Conservation (phyloP, 2,797 vertebrate genomes). For the Calcarius lapponicus region DNA sequence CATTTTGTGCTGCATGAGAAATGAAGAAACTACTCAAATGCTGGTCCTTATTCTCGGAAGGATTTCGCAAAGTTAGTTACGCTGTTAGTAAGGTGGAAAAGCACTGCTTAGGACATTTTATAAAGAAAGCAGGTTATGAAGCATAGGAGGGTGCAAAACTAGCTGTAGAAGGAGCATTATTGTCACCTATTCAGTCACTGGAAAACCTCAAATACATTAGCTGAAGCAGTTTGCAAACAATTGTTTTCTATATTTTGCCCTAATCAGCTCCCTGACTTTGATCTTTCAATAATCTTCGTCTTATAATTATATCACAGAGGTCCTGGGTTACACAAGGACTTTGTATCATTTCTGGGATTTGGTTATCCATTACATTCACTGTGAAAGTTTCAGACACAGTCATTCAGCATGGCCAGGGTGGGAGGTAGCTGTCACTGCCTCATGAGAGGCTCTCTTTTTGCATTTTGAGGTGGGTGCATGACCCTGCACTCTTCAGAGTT, state of each 20-base stretch:
- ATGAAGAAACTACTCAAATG: background rate
- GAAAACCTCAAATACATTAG: background rate
- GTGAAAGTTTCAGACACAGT: constrained; percentile 6
- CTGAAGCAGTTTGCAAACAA: background rate
- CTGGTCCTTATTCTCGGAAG: background rate
- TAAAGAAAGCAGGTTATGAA: background rate
- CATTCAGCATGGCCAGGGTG: background rate
- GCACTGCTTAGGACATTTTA: background rate
- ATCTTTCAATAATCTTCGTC: background rate
- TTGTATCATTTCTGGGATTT: constrained; percentile 13
- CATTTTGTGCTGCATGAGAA: background rate
- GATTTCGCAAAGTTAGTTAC: background rate
- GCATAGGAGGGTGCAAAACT: background rate
- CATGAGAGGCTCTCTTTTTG: background rate
- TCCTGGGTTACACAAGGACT: background rate
- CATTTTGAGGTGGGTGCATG: background rate
- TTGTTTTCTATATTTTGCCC: background rate
- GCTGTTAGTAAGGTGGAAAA: background rate
- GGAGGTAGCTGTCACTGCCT: background rate
- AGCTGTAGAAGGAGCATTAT: background rate
- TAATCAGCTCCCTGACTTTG: background rate
- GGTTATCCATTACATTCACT: background rate
- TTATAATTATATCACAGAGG: background rate
- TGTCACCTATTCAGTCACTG: background rate
- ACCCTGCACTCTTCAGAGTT: background rate